Percentiles rank a stretch among this genome's conserved stretches.
Evolutionary conservation across 2,888 invertebrate genomes (phyloP).

Genomic region (Callimorpha dominula): DNA sequence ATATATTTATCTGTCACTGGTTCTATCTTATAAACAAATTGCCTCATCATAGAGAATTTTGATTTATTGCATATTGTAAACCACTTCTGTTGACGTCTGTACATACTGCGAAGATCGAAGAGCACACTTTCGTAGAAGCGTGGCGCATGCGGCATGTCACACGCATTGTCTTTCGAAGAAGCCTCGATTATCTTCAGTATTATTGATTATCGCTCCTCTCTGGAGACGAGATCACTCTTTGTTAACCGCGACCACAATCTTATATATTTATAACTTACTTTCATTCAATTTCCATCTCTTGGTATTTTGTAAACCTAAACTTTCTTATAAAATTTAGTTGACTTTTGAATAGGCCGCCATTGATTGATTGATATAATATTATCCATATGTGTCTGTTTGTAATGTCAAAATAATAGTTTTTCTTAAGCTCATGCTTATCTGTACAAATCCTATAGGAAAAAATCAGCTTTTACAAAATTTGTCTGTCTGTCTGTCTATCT

Average conservation of each 20-base stretch:
- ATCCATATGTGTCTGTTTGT: too few species aligned
- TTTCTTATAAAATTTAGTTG: background rate
- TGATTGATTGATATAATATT: too few species aligned
- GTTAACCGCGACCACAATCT: slow-evolving; percentile 35
- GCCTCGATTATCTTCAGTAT: slow-evolving; percentile 67
- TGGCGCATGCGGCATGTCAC: slow-evolving; percentile 68
- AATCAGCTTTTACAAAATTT: too few species aligned
- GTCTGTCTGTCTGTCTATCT: too few species aligned
- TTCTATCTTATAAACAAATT: background rate
- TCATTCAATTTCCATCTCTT: background rate
- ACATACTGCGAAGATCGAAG: slow-evolving; percentile 63
- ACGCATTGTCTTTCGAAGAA: slow-evolving; percentile 74
- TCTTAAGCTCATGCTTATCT: too few species aligned
- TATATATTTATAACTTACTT: background rate
- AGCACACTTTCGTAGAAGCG: slow-evolving; percentile 68
- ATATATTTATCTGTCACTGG: background rate
- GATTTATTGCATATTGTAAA: background rate
- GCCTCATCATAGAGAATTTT: background rate
- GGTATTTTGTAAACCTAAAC: background rate
- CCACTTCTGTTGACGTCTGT: slow-evolving; percentile 50
- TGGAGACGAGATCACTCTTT: slow-evolving; percentile 59
- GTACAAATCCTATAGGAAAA: too few species aligned
- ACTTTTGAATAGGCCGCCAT: background rate
- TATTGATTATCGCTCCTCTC: slow-evolving; percentile 63
- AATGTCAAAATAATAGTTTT: too few species aligned